Percentiles rank a stretch among this genome's conserved stretches.
Conservation (phyloP, 2,888 invertebrate genomes). For the Syrista parreyssii region DNA sequence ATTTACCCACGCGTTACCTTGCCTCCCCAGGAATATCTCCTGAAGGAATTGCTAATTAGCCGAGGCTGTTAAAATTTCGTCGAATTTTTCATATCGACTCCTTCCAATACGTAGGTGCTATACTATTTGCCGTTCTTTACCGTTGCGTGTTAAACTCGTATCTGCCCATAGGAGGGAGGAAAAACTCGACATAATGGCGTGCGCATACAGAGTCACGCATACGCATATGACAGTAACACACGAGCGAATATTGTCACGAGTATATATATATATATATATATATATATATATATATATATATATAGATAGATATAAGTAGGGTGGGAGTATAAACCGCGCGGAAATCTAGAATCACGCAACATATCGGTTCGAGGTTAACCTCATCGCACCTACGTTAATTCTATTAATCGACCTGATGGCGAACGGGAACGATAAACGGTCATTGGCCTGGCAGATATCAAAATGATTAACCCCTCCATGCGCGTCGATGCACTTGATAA, state of each 20-base stretch:
- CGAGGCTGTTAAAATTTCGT: neutral
- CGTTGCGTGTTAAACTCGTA: constrained; percentile 41
- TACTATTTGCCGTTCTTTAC: constrained; percentile 5
- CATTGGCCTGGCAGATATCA: neutral
- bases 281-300: constrained; percentile 8
- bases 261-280: constrained; percentile 8
- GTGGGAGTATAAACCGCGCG: constrained; percentile 39
- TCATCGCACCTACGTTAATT: constrained; percentile 51
- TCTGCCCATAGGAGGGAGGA: constrained; percentile 29
- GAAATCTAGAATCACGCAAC: constrained; percentile 57
- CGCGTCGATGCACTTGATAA: neutral
- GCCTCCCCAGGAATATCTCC: neutral
- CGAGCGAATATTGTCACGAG: constrained; percentile 2
- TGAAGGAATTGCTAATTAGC: neutral
- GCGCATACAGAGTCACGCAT: constrained; percentile 34
- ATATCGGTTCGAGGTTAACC: constrained; percentile 53
- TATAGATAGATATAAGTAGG: neutral
- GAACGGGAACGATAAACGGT: neutral
- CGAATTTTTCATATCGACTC: neutral
- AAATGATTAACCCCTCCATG: neutral
- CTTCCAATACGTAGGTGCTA: neutral
- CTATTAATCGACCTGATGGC: constrained; percentile 40
- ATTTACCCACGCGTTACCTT: neutral
- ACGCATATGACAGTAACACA: constrained; percentile 9
- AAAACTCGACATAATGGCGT: constrained; percentile 35